A percentile compares a stretch with the other conserved stretches of the same genome.
These are phyloP conservation scores for Dryadula phaetusa DNA, from an alignment of 2,888 invertebrate genomes.

Conservation along the genomic window DNA sequence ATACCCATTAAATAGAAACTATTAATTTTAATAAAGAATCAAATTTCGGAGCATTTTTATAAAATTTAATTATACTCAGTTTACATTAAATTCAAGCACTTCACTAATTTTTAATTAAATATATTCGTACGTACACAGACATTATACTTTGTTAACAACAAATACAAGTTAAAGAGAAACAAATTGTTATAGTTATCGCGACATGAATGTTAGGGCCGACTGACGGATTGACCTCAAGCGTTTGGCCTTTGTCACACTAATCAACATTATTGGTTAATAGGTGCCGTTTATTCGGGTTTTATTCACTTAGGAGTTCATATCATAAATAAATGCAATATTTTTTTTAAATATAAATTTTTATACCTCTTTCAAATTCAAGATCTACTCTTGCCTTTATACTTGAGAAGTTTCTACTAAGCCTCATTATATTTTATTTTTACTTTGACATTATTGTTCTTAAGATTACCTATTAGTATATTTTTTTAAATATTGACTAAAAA, in stretches of 20 bases:
- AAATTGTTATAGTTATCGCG: slow-evolving; percentile 31
- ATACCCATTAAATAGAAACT: neutral
- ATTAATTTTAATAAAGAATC: neutral
- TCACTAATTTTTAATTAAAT: neutral
- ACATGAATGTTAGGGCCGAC: slow-evolving; percentile 40
- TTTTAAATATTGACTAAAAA: too few relatives aligned
- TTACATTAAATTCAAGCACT: too few relatives aligned
- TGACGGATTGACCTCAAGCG: slow-evolving; percentile 42
- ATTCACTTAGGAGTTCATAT: slow-evolving; percentile 38
- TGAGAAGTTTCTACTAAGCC: too few relatives aligned
- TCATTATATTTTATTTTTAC: too few relatives aligned
- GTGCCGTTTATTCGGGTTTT: slow-evolving; percentile 43
- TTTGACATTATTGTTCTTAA: too few relatives aligned
- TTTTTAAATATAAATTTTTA: neutral
- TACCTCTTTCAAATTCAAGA: too few relatives aligned
- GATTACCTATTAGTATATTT: too few relatives aligned
- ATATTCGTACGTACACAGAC: neutral
- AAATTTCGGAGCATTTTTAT: too few relatives aligned
- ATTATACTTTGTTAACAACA: neutral
- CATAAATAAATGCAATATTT: neutral
- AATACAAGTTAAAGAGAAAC: slow-evolving; percentile 19
- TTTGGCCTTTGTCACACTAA: slow-evolving; percentile 40
- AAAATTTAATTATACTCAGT: too few relatives aligned
- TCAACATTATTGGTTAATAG: slow-evolving; percentile 48
- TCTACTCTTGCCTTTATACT: too few relatives aligned